Evolutionary conservation across 2,797 vertebrate species (phyloP), one percentile per base, ranked within the genome.

Genomic region (Poeciliopsis turneri): DNA sequence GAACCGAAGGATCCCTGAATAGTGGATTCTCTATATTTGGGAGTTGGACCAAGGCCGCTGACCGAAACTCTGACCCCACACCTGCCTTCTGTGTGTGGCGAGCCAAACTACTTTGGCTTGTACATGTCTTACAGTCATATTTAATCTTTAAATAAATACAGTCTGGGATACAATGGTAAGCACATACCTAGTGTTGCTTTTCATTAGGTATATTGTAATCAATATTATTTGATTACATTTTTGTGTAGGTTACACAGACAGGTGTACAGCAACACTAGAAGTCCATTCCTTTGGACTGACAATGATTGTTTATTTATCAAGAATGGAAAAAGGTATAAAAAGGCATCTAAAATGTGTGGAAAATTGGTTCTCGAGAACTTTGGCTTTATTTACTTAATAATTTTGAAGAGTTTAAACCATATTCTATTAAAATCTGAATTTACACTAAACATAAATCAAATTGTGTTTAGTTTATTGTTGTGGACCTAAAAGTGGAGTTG

Each of bases 21-120:
- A 95, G 86, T 88, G 87, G 88, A 80, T 43, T 85, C 89, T 93
- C 93, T 95, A 93, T 95, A 90, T 95, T 95, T 95, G 93, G 93
- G 88, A 95, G 92, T 89, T 93, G 94, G 91, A 94, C 91, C 92
- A 90, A 93, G 82, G 90, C 91, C 84, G 71, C 79, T 91, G 92
- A 92, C 93, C 92, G 89, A 75, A 84, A 84, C 66, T 76, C 78
- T 93, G 92, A 95, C 94, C 92, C 86, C 88, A 91, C 94, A 95
- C 93, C 93, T 95, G 93, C 90, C 91, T 82, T 68, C 23, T 84
- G 74, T 79, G 23, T 81, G 82, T 74, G 68, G 41, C 41, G 16
- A 28, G 68, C 25, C 68, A 70, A 45, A 43, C 12, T 70, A 70
- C 23, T 45, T 70, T 70, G 43, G 25, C 33, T 39, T 1, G 3